Base-by-base conservation (phyloP, 2,113 vertebrate genomes). In the Melanerpes aurifrons region DNA sequence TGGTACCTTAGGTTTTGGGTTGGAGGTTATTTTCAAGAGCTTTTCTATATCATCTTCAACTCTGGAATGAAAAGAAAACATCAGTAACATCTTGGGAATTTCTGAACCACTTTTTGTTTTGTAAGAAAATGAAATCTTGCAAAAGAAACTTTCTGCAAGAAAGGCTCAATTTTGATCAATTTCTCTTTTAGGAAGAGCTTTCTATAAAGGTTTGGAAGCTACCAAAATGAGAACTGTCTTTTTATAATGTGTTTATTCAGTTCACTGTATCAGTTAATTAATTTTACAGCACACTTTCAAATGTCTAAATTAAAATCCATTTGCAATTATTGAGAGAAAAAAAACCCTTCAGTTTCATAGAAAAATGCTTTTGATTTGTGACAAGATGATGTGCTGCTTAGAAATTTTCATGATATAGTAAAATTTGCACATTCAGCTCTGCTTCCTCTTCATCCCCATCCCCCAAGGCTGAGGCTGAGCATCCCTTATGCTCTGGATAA, bases 1-100 rank as follows among this genome's bases (percentile, higher is more conserved):
- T 13, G 97, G 97, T 28, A 98, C 72, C 61, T 93, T 95, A 9
- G 93, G 96, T 63, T 97, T 97, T 54, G 96, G 79, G 81, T 96
- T 96, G 54, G 97, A 83, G 56, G 96, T 96, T 67, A 98, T 72
- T 20, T 95, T 97, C 70, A 98, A 97, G 73, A 98, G 96, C 86
- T 98, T 97, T 86, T 98, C 98, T 86, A 99, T 97, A 91, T 98
- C 98, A 35, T 98, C 98, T 95, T 98, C 98, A 43, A 99, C 96
- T 92, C 98, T 99, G 79, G 19, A 96, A 97, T 26, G 20, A 92
- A 91, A 95, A 90, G 21, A 75, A 89, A 93, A 79, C 9, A 88
- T 28, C 45, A 86, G 18, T 32, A 77, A 78, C 35, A 43, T 26
- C 47, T 31, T 35, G 29, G 4, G 20, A 77, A 92, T 62, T 91